phyloP scores from a whole-genome alignment of 1,140 invertebrate genomes.

The Chelonus insularis region DNA sequence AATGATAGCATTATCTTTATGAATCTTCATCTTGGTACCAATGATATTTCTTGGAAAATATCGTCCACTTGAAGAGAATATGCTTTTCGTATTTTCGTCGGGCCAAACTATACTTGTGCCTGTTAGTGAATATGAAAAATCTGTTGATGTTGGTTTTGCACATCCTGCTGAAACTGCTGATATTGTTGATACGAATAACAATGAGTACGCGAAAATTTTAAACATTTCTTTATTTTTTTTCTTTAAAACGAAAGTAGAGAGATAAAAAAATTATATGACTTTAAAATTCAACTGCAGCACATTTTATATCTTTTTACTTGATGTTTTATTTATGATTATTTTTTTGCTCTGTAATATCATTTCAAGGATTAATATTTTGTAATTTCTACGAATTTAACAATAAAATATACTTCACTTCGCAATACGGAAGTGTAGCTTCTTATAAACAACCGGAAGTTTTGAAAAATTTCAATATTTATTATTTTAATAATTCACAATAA shows the following conservation, averaged over 20 bases:
- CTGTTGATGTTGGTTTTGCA: constrained; percentile 40
- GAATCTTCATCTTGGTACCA: constrained; percentile 65
- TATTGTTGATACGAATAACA: not conserved
- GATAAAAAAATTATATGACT: no score
- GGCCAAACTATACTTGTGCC: constrained; percentile 64
- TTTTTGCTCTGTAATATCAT: no score
- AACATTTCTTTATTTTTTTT: no score
- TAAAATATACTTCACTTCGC: not conserved
- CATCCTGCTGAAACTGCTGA: constrained; percentile 33
- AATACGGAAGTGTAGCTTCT: not conserved
- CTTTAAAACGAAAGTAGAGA: no score
- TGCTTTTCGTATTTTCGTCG: constrained; percentile 62
- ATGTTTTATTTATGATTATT: no score
- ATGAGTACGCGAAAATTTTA: no score
- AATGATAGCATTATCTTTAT: constrained; percentile 62
- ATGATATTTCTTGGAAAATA: constrained; percentile 66
- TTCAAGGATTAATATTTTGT: not conserved
- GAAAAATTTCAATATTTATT: no score
- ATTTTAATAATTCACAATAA: no score
- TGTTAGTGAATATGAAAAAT: constrained; percentile 40
- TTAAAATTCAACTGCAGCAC: no score
- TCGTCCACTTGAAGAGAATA: constrained; percentile 63
- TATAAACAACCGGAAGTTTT: not conserved
- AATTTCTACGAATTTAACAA: not conserved
- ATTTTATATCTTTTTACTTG: no score